Evolutionary conservation across 2,797 vertebrate genomes (phyloP).

Genomic region (Pangasius sanitwongsei): DNA sequence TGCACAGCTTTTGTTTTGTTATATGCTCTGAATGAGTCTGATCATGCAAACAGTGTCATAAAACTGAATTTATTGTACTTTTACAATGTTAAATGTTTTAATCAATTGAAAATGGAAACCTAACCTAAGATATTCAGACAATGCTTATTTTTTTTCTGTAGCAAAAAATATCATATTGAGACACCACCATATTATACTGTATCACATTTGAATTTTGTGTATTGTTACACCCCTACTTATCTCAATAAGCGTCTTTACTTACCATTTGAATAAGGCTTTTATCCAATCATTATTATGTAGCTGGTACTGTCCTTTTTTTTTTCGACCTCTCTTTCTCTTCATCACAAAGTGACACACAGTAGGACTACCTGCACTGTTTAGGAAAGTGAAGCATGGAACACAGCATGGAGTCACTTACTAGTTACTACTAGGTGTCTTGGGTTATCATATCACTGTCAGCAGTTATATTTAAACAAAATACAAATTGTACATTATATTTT

Average conservation of each 20-base stretch:
- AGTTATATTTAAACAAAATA: constrained; percentile 3
- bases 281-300: not conserved
- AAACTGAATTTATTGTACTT: not conserved
- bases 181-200: not conserved
- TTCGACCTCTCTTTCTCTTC: not conserved
- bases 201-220: not conserved
- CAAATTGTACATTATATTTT: not conserved
- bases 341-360: not conserved
- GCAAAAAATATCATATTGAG: not conserved
- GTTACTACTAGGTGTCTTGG: not conserved
- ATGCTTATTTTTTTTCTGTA: not conserved
- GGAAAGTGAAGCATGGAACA: not conserved
- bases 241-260: not conserved
- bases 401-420: not conserved
- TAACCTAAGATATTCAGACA: not conserved
- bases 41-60: not conserved
- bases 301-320: not conserved
- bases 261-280: not conserved
- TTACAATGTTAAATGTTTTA: not conserved
- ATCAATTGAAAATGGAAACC: not conserved
- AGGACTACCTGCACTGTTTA: not conserved
- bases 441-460: not conserved
- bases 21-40: not conserved
- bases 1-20: not conserved
- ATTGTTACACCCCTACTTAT: not conserved